Base-by-base conservation (phyloP, 2,888 invertebrate species). In the Parapristionchus giblindavisi region DNA sequence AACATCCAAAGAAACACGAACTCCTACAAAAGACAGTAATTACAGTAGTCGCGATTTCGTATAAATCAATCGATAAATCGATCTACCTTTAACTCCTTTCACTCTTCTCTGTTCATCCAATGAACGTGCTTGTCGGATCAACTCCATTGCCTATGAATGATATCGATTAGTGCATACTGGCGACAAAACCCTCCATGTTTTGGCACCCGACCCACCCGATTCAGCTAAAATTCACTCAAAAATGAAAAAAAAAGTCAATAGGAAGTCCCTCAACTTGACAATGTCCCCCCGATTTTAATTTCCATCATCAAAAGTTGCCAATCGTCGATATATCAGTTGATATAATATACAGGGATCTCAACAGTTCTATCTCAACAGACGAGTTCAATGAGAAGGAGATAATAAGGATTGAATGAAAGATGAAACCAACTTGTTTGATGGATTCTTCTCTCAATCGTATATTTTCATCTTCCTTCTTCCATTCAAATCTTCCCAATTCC, bases 101-200 rank as follows among this genome's bases (percentile, higher is more conserved):
- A 58, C 70, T 52, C 74, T 68, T 32, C 77, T 61, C 32, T 78
- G 75, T 36, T 77, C 77, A 27, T 75, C 77, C 73, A 79, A 48
- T 4, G 77, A 14, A 1, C 71, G 56, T 21, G 79, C 79, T 3
- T 72, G 68, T 17, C 60, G 21, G 11, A 78, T 54, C 36, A 79
- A 24, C 4, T 72, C 77, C 2, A 73, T 65, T 1, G 78, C 56
- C 79, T 79, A 17, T 17, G 8, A 24, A 11, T 27, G 8, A 21
- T 36, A 38, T 2, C 0, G 27, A 51, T 54, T 60, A 48, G 48
- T 48, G 21, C 48, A 48, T 14, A 21, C 48, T 48, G 48, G 48
- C 48, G 21, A 21, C 48, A 11, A 48, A 48, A 48, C 11, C n/a
- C n/a, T n/a, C n/a, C n/a, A n/a, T n/a, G n/a, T n/a, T n/a, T n/a